Evolutionary conservation across 2,888 invertebrate genomes (phyloP).

Genomic region (Cosmorhoe ocellata): DNA sequence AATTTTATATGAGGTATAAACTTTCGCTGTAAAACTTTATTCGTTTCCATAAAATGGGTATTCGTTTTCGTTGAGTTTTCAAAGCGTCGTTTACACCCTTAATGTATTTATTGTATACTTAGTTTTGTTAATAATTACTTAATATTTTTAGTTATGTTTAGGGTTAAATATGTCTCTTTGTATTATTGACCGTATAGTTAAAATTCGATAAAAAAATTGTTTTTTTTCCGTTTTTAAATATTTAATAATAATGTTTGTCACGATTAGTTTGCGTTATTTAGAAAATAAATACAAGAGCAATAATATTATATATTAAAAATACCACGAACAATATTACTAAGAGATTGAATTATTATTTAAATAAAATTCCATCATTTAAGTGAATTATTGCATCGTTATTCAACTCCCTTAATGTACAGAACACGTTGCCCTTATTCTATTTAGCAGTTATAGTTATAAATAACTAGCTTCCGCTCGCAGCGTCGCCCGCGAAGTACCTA

Average conservation of each 20-base stretch:
- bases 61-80: conserved; percentile 28
- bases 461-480: too few relatives aligned
- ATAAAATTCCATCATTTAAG: conserved; percentile 31
- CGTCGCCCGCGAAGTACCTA: too few relatives aligned
- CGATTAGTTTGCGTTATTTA: too few relatives aligned
- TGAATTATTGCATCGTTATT: conserved; percentile 12
- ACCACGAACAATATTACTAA: conserved; percentile 12
- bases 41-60: conserved; percentile 58
- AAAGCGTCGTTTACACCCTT: conserved; percentile 61
- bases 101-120: conserved; percentile 60
- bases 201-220: neutral
- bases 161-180: conserved; percentile 27
- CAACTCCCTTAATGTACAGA: too few relatives aligned
- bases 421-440: too few relatives aligned
- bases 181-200: conserved; percentile 13
- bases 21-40: conserved; percentile 49
- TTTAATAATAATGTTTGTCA: too few relatives aligned
- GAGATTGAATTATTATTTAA: conserved; percentile 16
- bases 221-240: too few relatives aligned
- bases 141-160: conserved; percentile 49
- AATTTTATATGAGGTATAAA: conserved; percentile 67
- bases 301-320: neutral
- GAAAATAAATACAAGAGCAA: too few relatives aligned
- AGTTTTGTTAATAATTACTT: conserved; percentile 50
- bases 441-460: too few relatives aligned